Evolutionary conservation across 2,888 invertebrate species (phyloP).

Genomic region (Lepeophtheirus nordmannii): DNA sequence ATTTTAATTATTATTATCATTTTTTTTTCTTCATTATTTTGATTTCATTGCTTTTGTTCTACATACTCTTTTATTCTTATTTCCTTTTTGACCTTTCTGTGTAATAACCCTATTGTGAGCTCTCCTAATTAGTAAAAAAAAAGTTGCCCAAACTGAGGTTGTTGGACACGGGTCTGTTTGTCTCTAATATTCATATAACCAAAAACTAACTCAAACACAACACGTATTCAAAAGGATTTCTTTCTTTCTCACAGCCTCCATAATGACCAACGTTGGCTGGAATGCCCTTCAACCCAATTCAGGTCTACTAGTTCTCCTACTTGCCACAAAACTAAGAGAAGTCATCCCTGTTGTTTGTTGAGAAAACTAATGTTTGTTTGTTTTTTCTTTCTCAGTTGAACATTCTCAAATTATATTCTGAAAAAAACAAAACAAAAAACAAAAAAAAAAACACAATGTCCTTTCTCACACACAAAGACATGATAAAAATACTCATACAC

Average conservation of each 20-base stretch:
- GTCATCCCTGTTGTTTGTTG: conserved; percentile 2
- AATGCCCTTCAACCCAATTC: neutral
- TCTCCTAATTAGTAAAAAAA: neutral
- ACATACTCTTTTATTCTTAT: no score
- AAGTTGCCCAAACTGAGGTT: neutral
- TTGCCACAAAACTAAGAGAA: neutral
- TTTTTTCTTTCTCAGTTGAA: no score
- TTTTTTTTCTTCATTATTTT: neutral
- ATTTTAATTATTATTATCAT: neutral
- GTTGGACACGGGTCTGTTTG: neutral
- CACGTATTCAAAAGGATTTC: no score
- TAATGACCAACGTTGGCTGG: neutral
- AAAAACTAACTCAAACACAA: no score
- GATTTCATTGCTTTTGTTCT: neutral
- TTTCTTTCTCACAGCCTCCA: conserved; percentile 1
- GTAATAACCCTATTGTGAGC: neutral
- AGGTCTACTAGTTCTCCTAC: conserved; percentile 1
- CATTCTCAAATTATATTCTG: no score
- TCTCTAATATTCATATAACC: no score
- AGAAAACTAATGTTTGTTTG: neutral
- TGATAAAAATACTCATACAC: no score
- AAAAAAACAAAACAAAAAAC: no score
- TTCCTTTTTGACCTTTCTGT: neutral
- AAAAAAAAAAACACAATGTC: no score
- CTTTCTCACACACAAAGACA: no score